Conservation (phyloP, 2,888 invertebrate species). For the Lepidocyrtinus sp. region DNA sequence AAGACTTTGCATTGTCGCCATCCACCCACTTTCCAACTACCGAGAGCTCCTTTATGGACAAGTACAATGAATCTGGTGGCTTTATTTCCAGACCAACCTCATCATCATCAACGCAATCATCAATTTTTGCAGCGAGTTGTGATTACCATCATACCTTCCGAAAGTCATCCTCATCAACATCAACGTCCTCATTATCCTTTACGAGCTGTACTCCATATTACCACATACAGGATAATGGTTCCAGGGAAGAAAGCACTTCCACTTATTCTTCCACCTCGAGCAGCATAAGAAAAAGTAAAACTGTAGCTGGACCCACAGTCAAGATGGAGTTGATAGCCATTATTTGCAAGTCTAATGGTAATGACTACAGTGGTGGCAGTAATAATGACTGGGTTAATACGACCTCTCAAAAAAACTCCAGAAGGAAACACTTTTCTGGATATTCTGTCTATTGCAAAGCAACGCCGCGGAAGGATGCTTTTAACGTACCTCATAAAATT, state of each 20-base stretch:
- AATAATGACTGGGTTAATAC: too few relatives aligned
- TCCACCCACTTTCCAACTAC: slow-evolving; percentile 23
- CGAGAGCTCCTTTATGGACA: slow-evolving; percentile 1
- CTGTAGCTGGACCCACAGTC: slow-evolving; percentile 19
- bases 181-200: slow-evolving; percentile 19
- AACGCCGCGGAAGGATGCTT: not conserved
- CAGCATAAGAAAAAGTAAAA: slow-evolving; percentile 4
- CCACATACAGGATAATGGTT: not conserved
- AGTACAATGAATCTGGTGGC: not conserved
- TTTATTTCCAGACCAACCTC: not conserved
- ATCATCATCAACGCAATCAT: not conserved
- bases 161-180: slow-evolving; percentile 10
- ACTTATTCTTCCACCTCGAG: slow-evolving; percentile 12
- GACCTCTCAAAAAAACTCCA: not conserved
- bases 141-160: not conserved
- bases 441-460: slow-evolving; percentile 53
- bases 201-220: slow-evolving; percentile 6
- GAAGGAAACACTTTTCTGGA: not conserved
- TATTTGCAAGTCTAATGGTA: slow-evolving; percentile 40
- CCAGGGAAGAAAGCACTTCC: not conserved
- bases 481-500: too few relatives aligned
- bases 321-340: slow-evolving; percentile 52
- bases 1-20: slow-evolving; percentile 29
- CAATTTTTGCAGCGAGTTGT: not conserved
- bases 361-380: not conserved